Conservation (phyloP, 2,797 vertebrate species). For the Hydrophis major region DNA sequence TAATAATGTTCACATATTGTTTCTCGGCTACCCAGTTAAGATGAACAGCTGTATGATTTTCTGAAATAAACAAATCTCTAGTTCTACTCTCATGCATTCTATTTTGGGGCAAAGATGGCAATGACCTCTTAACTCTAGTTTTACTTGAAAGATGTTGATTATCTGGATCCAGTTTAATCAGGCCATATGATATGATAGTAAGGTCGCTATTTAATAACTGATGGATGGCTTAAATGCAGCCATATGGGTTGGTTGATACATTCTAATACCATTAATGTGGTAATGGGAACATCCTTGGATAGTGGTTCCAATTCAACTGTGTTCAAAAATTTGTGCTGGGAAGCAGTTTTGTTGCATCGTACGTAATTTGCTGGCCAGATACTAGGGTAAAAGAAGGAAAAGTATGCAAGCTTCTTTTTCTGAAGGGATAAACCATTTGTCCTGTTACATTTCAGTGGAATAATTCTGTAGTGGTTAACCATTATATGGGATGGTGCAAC, state of each 20-base stretch:
- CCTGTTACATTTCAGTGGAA: not conserved
- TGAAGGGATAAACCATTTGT: not conserved
- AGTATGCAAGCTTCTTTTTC: not conserved
- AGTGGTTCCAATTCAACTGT: not conserved
- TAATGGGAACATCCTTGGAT: not conserved
- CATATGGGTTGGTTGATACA: not conserved
- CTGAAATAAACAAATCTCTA: not conserved
- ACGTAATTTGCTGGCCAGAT: not conserved
- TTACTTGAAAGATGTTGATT: not conserved
- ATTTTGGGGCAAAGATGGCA: not conserved
- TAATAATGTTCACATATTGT: not conserved
- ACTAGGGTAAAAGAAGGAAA: not conserved
- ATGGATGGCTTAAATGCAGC: not conserved
- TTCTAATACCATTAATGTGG: not conserved
- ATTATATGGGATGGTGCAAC: not conserved
- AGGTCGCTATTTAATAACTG: not conserved
- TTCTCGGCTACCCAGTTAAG: not conserved
- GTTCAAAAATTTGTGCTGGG: not conserved
- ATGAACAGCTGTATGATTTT: not conserved
- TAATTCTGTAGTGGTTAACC: not conserved
- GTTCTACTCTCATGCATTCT: not conserved
- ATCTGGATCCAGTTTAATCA: not conserved
- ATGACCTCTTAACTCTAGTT: not conserved
- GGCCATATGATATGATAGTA: not conserved
- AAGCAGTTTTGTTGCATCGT: not conserved